Percentiles rank a stretch among this genome's conserved stretches.
Conservation (phyloP, 2,888 invertebrate genomes). For the Venustoraphidia nigricollis region DNA sequence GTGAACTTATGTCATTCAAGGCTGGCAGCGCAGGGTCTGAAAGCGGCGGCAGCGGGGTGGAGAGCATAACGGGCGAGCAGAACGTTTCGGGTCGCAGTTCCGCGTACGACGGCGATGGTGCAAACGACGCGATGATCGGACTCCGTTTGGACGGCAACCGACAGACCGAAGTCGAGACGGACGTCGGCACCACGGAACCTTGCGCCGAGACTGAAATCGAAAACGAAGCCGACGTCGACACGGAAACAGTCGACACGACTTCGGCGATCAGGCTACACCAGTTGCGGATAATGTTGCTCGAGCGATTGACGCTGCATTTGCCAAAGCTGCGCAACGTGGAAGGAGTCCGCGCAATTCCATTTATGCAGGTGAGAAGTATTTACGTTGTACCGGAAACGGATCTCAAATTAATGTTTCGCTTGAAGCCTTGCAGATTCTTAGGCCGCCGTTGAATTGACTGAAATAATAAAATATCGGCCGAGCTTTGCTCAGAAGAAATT, state of each 20-base stretch:
- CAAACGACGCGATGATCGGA: constrained; percentile 32
- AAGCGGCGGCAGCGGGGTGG: constrained; percentile 82
- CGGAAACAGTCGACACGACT: constrained; percentile 19
- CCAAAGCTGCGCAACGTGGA: constrained; percentile 60
- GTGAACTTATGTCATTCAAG: constrained; percentile 17
- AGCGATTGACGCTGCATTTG: constrained; percentile 61
- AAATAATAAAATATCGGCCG: background rate
- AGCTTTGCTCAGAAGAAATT: too few species aligned
- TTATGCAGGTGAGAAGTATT: constrained; percentile 55
- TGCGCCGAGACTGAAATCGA: constrained; percentile 21
- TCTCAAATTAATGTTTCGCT: constrained; percentile 4
- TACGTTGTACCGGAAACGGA: too few species aligned
- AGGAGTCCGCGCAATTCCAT: constrained; percentile 78
- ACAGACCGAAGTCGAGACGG: constrained; percentile 21
- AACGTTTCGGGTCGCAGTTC: constrained; percentile 85
- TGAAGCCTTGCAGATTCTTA: constrained; percentile 1
- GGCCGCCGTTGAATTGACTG: too few species aligned
- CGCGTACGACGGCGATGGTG: constrained; percentile 73
- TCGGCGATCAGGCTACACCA: constrained; percentile 44
- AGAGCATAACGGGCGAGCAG: constrained; percentile 76
- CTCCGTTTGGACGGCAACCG: constrained; percentile 36
- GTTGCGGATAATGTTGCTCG: constrained; percentile 53
- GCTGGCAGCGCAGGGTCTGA: constrained; percentile 62
- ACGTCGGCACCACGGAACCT: constrained; percentile 19
- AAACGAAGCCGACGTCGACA: constrained; percentile 21